Conservation (phyloP, 2,797 vertebrate species). For the Pseudochaenichthys georgianus region DNA sequence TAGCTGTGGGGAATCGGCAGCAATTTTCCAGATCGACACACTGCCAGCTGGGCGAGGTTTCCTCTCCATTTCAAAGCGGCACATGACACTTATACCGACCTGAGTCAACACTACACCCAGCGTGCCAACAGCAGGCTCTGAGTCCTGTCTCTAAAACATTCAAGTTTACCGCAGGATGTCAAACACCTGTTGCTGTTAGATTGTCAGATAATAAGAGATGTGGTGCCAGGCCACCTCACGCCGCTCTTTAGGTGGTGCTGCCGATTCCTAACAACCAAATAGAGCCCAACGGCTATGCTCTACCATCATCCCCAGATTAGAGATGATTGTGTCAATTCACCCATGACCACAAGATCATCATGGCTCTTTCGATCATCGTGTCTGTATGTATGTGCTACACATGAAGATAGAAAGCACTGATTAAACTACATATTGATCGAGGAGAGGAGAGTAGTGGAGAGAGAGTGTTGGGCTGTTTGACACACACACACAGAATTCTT, state of each 20-base stretch:
- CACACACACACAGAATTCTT: constrained; percentile 49
- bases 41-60: constrained; percentile 6
- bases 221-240: background rate
- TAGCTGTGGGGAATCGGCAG: constrained; percentile 14
- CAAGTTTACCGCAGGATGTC: background rate
- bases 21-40: background rate
- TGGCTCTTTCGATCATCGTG: background rate
- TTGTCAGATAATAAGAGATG: constrained; percentile 11
- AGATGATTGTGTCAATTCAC: background rate
- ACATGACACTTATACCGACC: background rate
- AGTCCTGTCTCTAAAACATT: constrained; percentile 1
- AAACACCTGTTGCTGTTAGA: constrained; percentile 14
- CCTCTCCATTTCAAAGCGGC: constrained; percentile 4
- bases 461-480: constrained; percentile 26
- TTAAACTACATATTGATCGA: constrained; percentile 31
- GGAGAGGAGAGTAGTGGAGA: background rate
- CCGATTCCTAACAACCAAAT: background rate
- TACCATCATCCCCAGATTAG: constrained; percentile 3
- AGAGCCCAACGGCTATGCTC: constrained; percentile 8
- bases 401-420: constrained; percentile 5
- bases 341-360: constrained; percentile 4
- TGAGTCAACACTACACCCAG: background rate
- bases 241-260: background rate
- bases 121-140: background rate
- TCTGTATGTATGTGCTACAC: constrained; percentile 8